Evolutionary conservation across 2,888 invertebrate species (phyloP).

Genomic region (Gastrophysa polygoni): DNA sequence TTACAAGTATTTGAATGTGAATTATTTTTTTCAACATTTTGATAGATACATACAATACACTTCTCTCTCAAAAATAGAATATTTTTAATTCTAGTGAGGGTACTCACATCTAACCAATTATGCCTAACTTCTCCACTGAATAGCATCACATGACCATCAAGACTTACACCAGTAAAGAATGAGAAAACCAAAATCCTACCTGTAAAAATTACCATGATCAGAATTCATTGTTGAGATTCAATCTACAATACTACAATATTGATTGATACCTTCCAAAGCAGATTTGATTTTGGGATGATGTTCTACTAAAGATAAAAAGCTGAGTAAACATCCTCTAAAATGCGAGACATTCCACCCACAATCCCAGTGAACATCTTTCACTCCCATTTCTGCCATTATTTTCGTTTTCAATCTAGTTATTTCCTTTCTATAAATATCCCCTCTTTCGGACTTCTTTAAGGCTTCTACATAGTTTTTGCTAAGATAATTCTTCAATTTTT

Average conservation of each 20-base stretch:
- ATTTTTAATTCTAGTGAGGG: too few species aligned
- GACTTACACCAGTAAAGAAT: constrained; percentile 87
- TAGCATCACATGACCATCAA: constrained; percentile 88
- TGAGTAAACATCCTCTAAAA: constrained; percentile 87
- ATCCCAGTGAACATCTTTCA: constrained; percentile 74
- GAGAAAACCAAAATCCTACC: constrained; percentile 84
- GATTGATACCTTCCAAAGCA: constrained; percentile 69
- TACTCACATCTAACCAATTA: constrained; percentile 89
- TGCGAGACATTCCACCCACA: constrained; percentile 90
- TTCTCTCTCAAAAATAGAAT: too few species aligned
- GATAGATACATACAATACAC: too few species aligned
- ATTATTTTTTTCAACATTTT: too few species aligned
- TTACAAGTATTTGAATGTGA: too few species aligned
- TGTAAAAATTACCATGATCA: constrained; percentile 56
- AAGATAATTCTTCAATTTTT: constrained; percentile 69
- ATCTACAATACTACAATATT: too few species aligned
- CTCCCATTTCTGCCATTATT: constrained; percentile 64
- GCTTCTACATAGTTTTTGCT: constrained; percentile 72
- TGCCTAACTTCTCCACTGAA: constrained; percentile 92
- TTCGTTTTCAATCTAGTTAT: constrained; percentile 68
- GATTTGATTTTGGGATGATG: constrained; percentile 76
- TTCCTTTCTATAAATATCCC: constrained; percentile 68
- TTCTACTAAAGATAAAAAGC: constrained; percentile 75
- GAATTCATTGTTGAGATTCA: background rate
- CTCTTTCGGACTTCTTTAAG: constrained; percentile 67